Evolutionary conservation across 2,888 invertebrate species (phyloP), one percentile per base, ranked within the genome.

Genomic region (Anagyrus pseudococci): DNA sequence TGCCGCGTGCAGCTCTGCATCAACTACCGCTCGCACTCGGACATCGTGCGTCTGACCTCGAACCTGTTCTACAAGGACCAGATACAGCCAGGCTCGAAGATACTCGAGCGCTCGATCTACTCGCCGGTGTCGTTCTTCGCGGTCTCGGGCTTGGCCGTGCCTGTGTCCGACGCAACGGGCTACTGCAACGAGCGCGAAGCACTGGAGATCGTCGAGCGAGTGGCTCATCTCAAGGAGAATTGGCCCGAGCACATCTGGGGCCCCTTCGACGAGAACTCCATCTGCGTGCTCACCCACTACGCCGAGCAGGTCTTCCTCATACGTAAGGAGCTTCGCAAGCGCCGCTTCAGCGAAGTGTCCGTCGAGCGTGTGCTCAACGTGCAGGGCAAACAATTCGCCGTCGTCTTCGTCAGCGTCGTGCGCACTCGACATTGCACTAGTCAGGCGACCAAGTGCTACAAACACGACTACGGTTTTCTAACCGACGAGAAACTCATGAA

Each of bases 321-420:
- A 67, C 85, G 93, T 62, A 86, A 87, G 26, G 92, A 92, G 73
- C 79, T 94, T 58, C 83, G 92, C 25, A 91, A 91, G 74, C 84
- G 88, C 4, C 85, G 88, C 29, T 85, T 93, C 80, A 86, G 86
- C 67, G 88, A 89, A 61, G 89, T 93, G 47, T 90, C 91, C 13
- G 93, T 93, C 1, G 93, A 93, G 75, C 83, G 93, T 62, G 92
- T 93, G 2, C 83, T 92, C 13, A 93, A 93, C 80, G 92, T 93
- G 0, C 93, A 93, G 82, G 93, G 93, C 75, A 94, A 93, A 75
- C 93, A 94, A 80, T 94, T 93, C 76, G 85, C 92, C 8, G 92
- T 89, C 1, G 88, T 94, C 52, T 89, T 94, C 73, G 82, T 94
- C 62, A 92, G 92, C 41, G 92, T 92, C 0, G 90, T 20, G 0